These are phyloP conservation scores for Heloderma charlesbogerti DNA, from an alignment of 2,113 vertebrate species.

Conservation along the genomic window DNA sequence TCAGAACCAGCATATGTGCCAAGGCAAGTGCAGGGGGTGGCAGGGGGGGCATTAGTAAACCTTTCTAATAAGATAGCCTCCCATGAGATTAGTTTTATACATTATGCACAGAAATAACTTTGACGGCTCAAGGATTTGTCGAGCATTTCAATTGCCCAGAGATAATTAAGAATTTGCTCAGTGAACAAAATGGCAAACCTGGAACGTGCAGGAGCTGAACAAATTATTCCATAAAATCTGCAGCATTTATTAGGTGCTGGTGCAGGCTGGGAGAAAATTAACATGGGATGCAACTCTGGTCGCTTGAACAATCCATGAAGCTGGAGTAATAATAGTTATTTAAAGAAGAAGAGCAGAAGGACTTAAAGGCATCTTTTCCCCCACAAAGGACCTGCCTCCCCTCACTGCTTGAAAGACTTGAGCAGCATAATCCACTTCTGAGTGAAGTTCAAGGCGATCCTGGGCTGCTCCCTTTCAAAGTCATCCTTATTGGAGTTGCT, in stretches of 20 bases:
- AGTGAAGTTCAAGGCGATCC: conserved; percentile 4
- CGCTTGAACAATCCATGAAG: conserved; percentile 13
- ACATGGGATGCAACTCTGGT: conserved; percentile 34
- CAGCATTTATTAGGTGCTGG: conserved; percentile 59
- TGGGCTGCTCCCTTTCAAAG: conserved; percentile 14
- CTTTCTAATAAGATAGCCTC: conserved; percentile 60
- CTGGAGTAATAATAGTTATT: not conserved
- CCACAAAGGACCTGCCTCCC: not conserved
- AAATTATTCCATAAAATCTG: conserved; percentile 65
- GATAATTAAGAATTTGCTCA: conserved; percentile 76
- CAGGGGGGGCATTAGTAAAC: conserved; percentile 51
- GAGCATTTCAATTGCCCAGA: conserved; percentile 67
- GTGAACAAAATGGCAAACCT: conserved; percentile 72
- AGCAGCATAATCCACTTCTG: not conserved
- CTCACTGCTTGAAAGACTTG: not conserved
- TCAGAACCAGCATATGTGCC: conserved; percentile 36
- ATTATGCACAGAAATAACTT: conserved; percentile 73
- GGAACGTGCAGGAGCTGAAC: conserved; percentile 72
- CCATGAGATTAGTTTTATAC: conserved; percentile 58
- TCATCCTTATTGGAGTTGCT: not conserved
- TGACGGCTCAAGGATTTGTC: conserved; percentile 57
- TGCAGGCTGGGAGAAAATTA: conserved; percentile 61
- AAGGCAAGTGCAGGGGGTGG: conserved; percentile 2
- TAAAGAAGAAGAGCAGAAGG: not conserved
- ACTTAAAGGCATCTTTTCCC: accelerated